These are phyloP conservation scores for Serilophus lunatus DNA, from an alignment of 2,113 vertebrate species.

Conservation along the genomic window DNA sequence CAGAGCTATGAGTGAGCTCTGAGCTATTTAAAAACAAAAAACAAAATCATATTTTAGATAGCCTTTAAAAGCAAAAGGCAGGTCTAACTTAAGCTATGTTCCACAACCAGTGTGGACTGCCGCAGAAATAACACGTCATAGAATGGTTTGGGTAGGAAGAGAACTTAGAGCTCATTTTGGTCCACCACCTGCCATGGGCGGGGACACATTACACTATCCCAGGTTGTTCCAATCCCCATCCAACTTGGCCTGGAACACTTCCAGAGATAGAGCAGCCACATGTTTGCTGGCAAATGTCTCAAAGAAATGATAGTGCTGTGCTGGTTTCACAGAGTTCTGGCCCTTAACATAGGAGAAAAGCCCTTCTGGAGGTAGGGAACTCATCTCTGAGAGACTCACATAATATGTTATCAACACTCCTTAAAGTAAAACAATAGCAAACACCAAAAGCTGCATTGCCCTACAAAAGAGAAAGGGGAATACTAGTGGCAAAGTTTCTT, in stretches of 20 bases:
- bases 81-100: not conserved
- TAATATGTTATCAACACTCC: rapidly evolving
- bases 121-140: not conserved
- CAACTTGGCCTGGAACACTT: too few species aligned
- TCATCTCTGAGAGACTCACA: not conserved
- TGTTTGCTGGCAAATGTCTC: not conserved
- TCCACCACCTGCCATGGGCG: too few species aligned
- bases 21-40: not conserved
- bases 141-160: too few species aligned
- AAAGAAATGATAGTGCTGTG: rapidly evolving
- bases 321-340: not conserved
- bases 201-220: too few species aligned
- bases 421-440: not conserved
- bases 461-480: not conserved
- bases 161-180: too few species aligned
- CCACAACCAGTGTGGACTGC: not conserved
- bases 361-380: not conserved
- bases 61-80: not conserved
- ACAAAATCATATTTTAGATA: not conserved
- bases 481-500: not conserved
- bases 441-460: not conserved
- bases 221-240: too few species aligned
- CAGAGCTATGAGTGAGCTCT: rapidly evolving
- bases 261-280: too few species aligned
- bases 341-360: not conserved